phyloP scores from a whole-genome alignment of 2,888 invertebrate genomes.

The Dryadula phaetusa region DNA sequence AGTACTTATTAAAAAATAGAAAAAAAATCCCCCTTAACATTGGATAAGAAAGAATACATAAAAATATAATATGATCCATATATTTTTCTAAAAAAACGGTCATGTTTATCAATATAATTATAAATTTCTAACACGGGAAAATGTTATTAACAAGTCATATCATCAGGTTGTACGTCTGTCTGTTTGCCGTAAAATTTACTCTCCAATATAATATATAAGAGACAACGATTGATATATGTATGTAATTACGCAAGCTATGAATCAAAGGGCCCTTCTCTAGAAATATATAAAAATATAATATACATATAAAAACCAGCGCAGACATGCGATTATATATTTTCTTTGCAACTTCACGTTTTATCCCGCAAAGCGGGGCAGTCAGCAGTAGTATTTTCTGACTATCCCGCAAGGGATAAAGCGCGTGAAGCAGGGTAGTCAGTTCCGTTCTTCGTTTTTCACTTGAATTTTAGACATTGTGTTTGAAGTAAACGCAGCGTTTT shows the following conservation, averaged over 20 bases:
- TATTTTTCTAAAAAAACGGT: not conserved
- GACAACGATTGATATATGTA: conserved; percentile 36
- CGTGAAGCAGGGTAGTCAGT: no score
- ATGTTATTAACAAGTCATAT: conserved; percentile 20
- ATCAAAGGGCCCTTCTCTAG: conserved; percentile 38
- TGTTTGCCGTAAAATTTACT: conserved; percentile 27
- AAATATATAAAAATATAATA: conserved; percentile 44
- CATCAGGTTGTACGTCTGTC: conserved; percentile 31
- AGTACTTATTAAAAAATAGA: no score
- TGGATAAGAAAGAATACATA: not conserved
- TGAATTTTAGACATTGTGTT: no score
- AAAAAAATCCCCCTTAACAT: no score
- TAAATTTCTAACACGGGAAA: conserved; percentile 8
- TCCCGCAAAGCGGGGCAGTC: no score
- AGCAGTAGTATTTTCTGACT: no score
- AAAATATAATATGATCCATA: not conserved
- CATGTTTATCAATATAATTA: not conserved
- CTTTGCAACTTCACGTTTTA: no score
- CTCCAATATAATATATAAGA: conserved; percentile 34
- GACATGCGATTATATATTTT: conserved; percentile 1
- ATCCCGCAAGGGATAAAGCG: no score
- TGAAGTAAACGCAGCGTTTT: no score
- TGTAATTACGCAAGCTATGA: conserved; percentile 43
- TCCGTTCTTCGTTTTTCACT: no score
- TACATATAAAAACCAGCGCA: conserved; percentile 24